Evolutionary conservation across 2,797 vertebrate species (phyloP), one percentile per base, ranked within the genome.

Genomic region (Benthosema pterotum): DNA sequence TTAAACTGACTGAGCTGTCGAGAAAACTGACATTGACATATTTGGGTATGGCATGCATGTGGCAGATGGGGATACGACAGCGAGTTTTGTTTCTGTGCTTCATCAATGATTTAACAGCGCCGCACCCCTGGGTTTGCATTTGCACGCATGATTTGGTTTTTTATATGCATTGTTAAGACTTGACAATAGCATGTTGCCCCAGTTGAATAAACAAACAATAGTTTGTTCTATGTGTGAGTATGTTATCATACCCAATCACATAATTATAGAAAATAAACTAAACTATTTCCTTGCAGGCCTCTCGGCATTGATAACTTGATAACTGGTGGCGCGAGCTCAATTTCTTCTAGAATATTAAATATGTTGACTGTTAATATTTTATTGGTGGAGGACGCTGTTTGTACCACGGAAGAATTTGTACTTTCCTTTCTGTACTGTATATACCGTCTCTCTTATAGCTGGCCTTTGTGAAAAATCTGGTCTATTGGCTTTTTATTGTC

Each of bases 1-100:
- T 75, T 80, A 38, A 38, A 8, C 65, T 65, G 69, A 60, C 67
- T 75, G 47, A 42, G 9, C 72, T 83, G 81, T 80, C 80, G 75
- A 69, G 62, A 72, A 84, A 87, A 73, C 62, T 78, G 78, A 81
- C 81, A 84, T 81, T 60, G 79, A 83, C 76, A 75, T 83, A 71
- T 84, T 79, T 82, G 77, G 80, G 70, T 53, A 78, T 63, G 80
- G 84, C 67, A 72, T 71, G 73, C 73, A 56, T n/a, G 42, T 42
- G 69, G 56, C 63, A 84, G 80, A 79, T 67, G 60, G 78, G 71
- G 68, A 80, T 71, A 63, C 42, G 28, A 70, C 63, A 67, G 43
- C 45, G 60, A 65, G 60, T 63, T 61, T 79, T 62, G 71, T 73
- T 42, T 74, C 61, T 65, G 66, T 16, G 42, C 60, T 71, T 82